Conservation (phyloP, 2,888 invertebrate species). For the Troilus luridus region DNA sequence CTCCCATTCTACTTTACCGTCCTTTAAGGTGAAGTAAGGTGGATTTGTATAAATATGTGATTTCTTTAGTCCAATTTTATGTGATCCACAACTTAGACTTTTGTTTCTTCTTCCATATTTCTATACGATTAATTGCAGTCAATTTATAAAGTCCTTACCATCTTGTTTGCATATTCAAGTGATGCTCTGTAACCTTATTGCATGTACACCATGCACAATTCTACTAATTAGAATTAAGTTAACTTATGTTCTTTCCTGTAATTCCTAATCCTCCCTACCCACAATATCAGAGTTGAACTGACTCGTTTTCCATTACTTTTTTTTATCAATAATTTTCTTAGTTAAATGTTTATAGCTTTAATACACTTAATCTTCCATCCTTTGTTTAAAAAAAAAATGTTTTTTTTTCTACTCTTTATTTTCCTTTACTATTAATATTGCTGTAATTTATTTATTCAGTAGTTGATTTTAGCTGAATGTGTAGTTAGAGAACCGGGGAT, state of each 20-base stretch:
- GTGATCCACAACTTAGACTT: background rate
- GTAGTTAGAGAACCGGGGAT: background rate
- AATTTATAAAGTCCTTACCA: background rate
- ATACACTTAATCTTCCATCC: background rate
- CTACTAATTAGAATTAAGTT: background rate
- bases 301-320: background rate
- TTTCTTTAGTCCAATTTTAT: background rate
- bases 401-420: background rate
- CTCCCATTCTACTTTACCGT: background rate
- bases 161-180: background rate
- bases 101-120: background rate
- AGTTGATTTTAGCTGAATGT: background rate
- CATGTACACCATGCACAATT: background rate
- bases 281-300: background rate
- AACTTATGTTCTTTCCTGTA: background rate
- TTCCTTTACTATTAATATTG: background rate
- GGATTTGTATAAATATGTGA: background rate
- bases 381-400: background rate
- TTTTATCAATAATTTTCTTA: background rate
- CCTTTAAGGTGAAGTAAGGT: background rate
- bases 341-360: background rate
- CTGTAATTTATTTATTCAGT: background rate
- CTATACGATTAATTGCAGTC: background rate
- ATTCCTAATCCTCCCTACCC: background rate
- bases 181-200: background rate